phyloP scores from a whole-genome alignment of 2,888 invertebrate genomes.

The Aleiodes leptofemur region DNA sequence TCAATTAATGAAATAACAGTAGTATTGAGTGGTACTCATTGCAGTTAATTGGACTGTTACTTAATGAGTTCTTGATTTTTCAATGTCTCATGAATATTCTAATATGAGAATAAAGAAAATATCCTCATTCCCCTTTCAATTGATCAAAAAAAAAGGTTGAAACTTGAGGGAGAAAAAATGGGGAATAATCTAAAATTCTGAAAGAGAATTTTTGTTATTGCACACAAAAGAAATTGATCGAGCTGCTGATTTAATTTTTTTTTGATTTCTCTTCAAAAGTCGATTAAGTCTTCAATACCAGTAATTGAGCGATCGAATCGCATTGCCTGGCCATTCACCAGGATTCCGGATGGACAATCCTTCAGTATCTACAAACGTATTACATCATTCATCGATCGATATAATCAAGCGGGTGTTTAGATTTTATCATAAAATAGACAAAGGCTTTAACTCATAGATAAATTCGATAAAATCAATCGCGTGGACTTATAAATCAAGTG shows the following conservation, averaged over 20 bases:
- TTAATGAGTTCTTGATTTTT: constrained; percentile 9
- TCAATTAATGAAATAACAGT: constrained; percentile 4
- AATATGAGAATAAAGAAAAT: not conserved
- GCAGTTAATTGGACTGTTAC: not conserved
- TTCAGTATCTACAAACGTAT: not conserved
- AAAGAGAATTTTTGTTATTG: not conserved
- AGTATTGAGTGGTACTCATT: not conserved
- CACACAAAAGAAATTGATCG: too few relatives aligned
- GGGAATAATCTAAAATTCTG: too few relatives aligned
- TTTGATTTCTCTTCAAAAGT: not conserved
- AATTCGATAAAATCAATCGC: constrained; percentile 8
- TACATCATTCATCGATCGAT: constrained; percentile 25
- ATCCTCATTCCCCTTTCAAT: too few relatives aligned
- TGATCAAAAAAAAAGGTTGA: too few relatives aligned
- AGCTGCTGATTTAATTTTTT: too few relatives aligned
- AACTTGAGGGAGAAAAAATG: too few relatives aligned
- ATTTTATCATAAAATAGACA: constrained; percentile 13
- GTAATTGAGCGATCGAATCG: not conserved
- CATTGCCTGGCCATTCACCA: constrained; percentile 1
- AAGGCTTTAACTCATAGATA: constrained; percentile 5
- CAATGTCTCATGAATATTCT: constrained; percentile 2
- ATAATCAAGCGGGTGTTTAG: not conserved
- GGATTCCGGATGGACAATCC: constrained; percentile 21
- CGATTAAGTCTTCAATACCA: not conserved
- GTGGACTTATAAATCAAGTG: not conserved